Evolutionary conservation across 2,797 vertebrate genomes (phyloP), one percentile per base, ranked within the genome.

Genomic region (Hippoglossus hippoglossus): DNA sequence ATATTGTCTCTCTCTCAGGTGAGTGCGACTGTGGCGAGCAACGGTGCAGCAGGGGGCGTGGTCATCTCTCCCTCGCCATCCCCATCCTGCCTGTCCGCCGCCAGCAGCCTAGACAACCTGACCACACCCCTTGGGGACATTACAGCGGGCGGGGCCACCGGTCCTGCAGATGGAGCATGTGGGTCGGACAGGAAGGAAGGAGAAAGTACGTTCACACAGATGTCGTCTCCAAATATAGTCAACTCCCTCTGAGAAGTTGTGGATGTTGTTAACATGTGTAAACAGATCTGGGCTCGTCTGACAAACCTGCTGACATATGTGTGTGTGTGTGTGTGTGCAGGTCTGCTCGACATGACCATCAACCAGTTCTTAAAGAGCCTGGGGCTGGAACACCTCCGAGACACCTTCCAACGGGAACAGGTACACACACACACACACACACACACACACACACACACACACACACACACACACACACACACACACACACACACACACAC

Each of bases 321-420:
- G 21, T 12, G 25, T 79, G 19, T 6, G 21, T 12, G 25, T 79
- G 11, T 77, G 31, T 80, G 44, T 71, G 73, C 86, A 91, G 89
- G 71, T 24, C 85, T 93, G 80, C 95, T 98, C 76, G 98, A 99
- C 88, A 98, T 98, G 97, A 99, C 98, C 88, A 99, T 99, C 87
- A 97, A 95, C 78, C 98, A 99, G 70, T 99, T 99, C 88, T 83
- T 99, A 79, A 99, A 99, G 94, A 98, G 96, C 75, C 90, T 99
- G 39, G 97, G 97, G 39, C 95, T 99, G 76, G 98, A 99, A 46
- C 97, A 99, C 71, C 96, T 99, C 72, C 89, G 97, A 59, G 98
- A 99, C 71, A 99, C 97, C 84, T 99, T 99, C 90, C 97, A 99
- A 90, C 95, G 97, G 28, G 98, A 99, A 54, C 98, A 99, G 95